Percentiles rank a stretch among this genome's conserved stretches.
These are phyloP conservation scores for Boulengerochromis microlepis DNA, from an alignment of 2,113 vertebrate species.

Conservation along the genomic window DNA sequence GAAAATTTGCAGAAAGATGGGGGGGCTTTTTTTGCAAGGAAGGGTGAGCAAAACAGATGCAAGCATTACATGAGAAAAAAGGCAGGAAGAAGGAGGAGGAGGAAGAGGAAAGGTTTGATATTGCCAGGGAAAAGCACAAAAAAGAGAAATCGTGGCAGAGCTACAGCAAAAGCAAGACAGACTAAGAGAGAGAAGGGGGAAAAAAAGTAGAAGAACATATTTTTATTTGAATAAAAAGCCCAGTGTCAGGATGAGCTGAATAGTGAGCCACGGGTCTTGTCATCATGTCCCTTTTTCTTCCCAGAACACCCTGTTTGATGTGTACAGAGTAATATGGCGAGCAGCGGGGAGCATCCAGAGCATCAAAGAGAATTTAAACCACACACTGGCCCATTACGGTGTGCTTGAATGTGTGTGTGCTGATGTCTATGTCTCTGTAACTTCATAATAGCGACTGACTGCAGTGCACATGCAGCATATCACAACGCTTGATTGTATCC, in stretches of 20 bases:
- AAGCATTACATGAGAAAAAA: conserved; percentile 12
- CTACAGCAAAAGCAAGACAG: not conserved
- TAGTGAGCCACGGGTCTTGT: conserved; percentile 30
- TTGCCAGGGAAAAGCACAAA: not conserved
- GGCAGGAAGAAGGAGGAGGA: not conserved
- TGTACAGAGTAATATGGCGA: conserved; percentile 50
- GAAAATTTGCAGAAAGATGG: not conserved
- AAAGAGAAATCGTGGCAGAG: not conserved
- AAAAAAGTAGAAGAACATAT: not conserved
- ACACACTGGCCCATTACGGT: conserved; percentile 44
- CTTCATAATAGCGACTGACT: not conserved
- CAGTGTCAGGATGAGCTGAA: conserved; percentile 20
- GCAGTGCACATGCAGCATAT: not conserved
- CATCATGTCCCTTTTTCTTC: conserved; percentile 43
- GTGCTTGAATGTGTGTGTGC: not conserved
- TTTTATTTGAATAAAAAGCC: conserved; percentile 39
- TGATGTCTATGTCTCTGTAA: not conserved
- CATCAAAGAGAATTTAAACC: conserved; percentile 61
- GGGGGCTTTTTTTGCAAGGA: not conserved
- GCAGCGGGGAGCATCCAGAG: conserved; percentile 31
- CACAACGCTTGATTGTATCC: conserved; percentile 1
- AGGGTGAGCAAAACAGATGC: conserved; percentile 15
- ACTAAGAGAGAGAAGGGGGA: not conserved
- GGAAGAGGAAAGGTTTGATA: conserved; percentile 10
- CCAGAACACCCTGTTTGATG: conserved; percentile 58